Evolutionary conservation across 1,140 invertebrate genomes (phyloP).

Genomic region (Pteromalus puparum): DNA sequence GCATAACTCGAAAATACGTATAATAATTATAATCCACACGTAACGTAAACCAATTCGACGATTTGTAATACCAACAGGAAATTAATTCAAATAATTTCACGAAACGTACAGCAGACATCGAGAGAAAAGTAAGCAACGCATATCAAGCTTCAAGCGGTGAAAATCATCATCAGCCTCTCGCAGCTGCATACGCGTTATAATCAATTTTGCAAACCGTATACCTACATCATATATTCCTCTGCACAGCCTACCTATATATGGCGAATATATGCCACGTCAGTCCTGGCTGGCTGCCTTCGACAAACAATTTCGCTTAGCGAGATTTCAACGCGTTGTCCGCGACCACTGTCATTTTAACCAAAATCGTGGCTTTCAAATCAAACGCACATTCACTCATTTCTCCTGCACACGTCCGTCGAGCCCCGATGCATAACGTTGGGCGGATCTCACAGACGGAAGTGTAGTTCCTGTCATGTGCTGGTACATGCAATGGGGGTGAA

Average conservation of each 20-base stretch:
- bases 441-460: constrained; percentile 9
- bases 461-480: not conserved
- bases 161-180: not conserved
- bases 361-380: constrained; percentile 30
- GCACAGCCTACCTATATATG: not conserved
- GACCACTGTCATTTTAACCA: constrained; percentile 30
- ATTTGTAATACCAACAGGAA: too few species aligned
- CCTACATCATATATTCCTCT: not conserved
- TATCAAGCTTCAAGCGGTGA: too few species aligned
- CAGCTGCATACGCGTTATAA: not conserved
- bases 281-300: not conserved
- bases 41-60: too few species aligned
- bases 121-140: too few species aligned
- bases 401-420: not conserved
- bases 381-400: constrained; percentile 33
- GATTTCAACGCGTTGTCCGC: constrained; percentile 13
- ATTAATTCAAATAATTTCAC: too few species aligned
- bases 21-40: too few species aligned
- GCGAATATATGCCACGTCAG: too few species aligned
- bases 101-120: too few species aligned
- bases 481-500: too few species aligned
- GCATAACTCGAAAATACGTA: too few species aligned
- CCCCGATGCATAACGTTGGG: not conserved
- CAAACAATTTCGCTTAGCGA: constrained; percentile 33
- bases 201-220: not conserved